These are phyloP conservation scores for Drosophila triauraria DNA, from an alignment of 1,140 invertebrate genomes.

Conservation along the genomic window DNA sequence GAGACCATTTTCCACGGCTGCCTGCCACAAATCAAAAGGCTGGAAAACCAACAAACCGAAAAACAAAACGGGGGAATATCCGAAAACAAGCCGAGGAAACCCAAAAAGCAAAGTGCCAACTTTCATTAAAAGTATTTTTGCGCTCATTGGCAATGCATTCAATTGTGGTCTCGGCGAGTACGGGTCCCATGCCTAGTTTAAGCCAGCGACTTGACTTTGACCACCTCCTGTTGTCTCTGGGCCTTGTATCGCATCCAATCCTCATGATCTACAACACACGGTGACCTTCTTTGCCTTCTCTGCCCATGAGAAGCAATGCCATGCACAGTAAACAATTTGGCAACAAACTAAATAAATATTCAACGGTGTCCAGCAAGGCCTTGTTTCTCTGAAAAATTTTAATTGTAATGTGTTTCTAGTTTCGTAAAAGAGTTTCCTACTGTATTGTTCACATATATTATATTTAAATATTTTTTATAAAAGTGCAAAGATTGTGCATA, in stretches of 20 bases:
- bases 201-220: conserved; percentile 50
- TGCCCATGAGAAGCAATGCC: conserved; percentile 11
- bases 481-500: too few species aligned
- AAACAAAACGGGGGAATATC: conserved; percentile 16
- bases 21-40: conserved; percentile 77
- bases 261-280: conserved; percentile 75
- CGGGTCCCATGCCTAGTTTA: conserved; percentile 41
- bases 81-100: conserved; percentile 49
- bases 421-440: too few species aligned
- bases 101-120: conserved; percentile 78
- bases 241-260: conserved; percentile 70
- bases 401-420: not conserved
- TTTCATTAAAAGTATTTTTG: conserved; percentile 83
- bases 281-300: conserved; percentile 77
- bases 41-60: conserved; percentile 16
- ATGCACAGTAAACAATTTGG: not conserved
- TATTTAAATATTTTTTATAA: too few species aligned
- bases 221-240: conserved; percentile 50
- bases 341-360: not conserved
- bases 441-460: too few species aligned
- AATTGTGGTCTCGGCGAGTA: conserved; percentile 64
- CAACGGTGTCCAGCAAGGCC: not conserved
- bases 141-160: conserved; percentile 78
- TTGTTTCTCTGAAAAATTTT: not conserved
- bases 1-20: conserved; percentile 68